Base-by-base conservation (phyloP, 1,140 invertebrate species). In the Aradophagus sp. region DNA sequence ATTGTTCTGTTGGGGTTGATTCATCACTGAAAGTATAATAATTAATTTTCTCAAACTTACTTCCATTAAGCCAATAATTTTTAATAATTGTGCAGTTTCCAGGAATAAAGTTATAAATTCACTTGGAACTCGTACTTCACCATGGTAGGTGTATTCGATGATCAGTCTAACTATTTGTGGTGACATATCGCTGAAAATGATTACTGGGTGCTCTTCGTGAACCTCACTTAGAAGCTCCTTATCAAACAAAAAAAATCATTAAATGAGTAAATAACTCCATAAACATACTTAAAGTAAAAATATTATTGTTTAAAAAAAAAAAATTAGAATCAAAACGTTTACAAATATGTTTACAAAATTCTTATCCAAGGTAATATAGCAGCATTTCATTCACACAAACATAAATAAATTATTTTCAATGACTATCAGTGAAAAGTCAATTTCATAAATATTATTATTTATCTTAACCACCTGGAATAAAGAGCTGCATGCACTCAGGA, bases 121-220 rank as follows among this genome's bases (percentile, higher is more conserved):
- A 13, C 85, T 80, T 58, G 82, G 81, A 13, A 88, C 81, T 59
- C 80, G 79, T 0, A 89, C 81, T 80, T 90, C 87, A 3, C 89
- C 89, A 66, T 87, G 86, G 75, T 90, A 90, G 65, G 87, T 88
- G 65, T 89, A 90, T 63, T 89, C 86, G 15, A 89, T 80, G 14
- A 89, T 85, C 6, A 84, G 80, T 65, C 80, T 84, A 15, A 89
- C 74, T 76, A 88, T 87, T 32, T 84, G 73, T 36, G 80, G 80
- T 34, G 83, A 84, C 65, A 88, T 85, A 27, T 87, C 88, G 42
- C 86, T 85, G 1, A 89, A 72, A 67, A 89, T 87, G 16, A 89
- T 83, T 10, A 86, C 86, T 3, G 88, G 83, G 76, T 87, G 84
- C 45, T 84, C 81, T 31, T 86, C 84, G 3, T 76, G 80, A 15